These are phyloP conservation scores for Tachina grossa DNA, from an alignment of 2,888 invertebrate genomes.

Conservation along the genomic window DNA sequence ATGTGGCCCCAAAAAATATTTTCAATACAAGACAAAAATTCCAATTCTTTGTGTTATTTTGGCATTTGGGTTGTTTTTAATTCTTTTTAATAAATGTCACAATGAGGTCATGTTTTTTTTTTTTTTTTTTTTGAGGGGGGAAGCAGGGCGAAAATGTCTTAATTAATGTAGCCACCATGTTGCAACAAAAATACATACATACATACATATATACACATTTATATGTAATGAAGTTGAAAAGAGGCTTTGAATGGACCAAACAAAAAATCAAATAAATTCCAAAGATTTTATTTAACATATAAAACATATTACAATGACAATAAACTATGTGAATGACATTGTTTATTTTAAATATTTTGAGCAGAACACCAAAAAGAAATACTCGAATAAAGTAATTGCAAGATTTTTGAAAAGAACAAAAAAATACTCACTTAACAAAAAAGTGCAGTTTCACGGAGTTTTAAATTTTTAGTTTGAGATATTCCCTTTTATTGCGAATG, in stretches of 20 bases:
- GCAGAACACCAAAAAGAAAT: background rate
- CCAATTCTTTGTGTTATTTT: slow-evolving; percentile 42
- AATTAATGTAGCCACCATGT: slow-evolving; percentile 48
- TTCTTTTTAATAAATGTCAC: slow-evolving; percentile 64
- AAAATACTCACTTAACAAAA: background rate
- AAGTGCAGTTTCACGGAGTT: background rate
- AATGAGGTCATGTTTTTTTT: slow-evolving; percentile 68
- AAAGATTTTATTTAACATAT: slow-evolving; percentile 26
- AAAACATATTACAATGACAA: slow-evolving; percentile 7
- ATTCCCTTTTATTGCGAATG: no score
- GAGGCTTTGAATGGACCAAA: background rate
- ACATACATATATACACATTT: background rate
- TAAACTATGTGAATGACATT: background rate
- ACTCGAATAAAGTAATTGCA: no score
- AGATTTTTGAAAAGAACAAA: background rate
- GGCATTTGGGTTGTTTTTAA: background rate
- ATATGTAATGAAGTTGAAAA: background rate
- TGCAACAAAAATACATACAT: slow-evolving; percentile 26
- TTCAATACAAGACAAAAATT: slow-evolving; percentile 29
- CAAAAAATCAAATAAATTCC: slow-evolving; percentile 9
- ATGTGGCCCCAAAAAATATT: slow-evolving; percentile 18
- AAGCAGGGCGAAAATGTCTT: slow-evolving; percentile 33
- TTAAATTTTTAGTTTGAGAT: background rate
- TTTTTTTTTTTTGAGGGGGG: slow-evolving; percentile 49
- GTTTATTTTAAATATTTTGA: background rate